Base-by-base conservation (phyloP, 2,888 invertebrate genomes). In the Chaitophorus viminalis region DNA sequence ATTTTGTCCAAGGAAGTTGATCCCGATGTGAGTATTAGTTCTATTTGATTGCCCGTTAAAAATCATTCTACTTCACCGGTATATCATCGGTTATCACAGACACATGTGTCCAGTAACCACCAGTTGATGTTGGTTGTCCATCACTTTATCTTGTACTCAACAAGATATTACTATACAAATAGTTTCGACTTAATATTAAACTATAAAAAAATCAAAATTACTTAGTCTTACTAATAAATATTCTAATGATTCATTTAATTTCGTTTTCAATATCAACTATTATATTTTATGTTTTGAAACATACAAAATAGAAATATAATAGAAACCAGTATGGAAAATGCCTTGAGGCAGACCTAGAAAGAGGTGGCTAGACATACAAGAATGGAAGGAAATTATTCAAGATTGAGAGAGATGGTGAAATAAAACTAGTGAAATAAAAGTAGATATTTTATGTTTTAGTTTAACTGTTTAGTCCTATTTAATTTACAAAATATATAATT, bases 1-100 rank as follows among this genome's bases (percentile, higher is more conserved):
- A 96, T 99, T 85, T 93, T 99, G 91, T 98, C 99, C 91, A 98
- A 98, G 93, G 99, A 99, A 94, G 98, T 99, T 90, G 99, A 99
- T 93, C 99, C 99, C 90, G 99, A 99, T 94, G 99, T 99, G 93
- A 96, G 97, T 52, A 25, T 4, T 29, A 17, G n/a, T 6, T 9
- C 17, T 29, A 33, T 52, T 46, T 6, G 21, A 14, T 46, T 14
- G 11, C 60, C 21, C 60, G 8, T 68, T 29, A n/a, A n/a, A 68
- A 29, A 3, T 29, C 8, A n/a, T 29, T 68, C 1, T 68, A 9
- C 68, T 68, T 68, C 29, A 46, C 11, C 29, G 29, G n/a, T n/a
- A n/a, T 29, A 14, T 29, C 29, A 11, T 29, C 17, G 46, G 14
- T 14, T 70, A 70, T 29, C 68, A 29, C 29, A 3, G 68, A 29